Percentiles rank a stretch among this genome's conserved stretches.
Evolutionary conservation across 2,888 invertebrate species (phyloP).

Genomic region (Steinernema hermaphroditum): DNA sequence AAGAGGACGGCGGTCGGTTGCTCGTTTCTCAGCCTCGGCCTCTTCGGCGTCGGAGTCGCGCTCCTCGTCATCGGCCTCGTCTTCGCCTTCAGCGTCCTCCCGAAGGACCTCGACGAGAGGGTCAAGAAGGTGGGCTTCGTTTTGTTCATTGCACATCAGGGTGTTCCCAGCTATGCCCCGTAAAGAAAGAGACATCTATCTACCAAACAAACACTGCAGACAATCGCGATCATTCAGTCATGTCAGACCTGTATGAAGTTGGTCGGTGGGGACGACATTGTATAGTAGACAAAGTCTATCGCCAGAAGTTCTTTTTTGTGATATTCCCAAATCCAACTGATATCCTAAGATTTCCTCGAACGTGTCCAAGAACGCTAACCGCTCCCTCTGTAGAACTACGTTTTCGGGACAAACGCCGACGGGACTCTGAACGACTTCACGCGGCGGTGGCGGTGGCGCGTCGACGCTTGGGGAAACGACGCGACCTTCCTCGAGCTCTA

Average conservation of each 20-base stretch:
- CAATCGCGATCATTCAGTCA: too few species aligned
- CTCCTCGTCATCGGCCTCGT: conserved; percentile 15
- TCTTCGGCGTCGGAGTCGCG: neutral
- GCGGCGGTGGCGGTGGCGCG: conserved; percentile 20
- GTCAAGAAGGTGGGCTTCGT: conserved; percentile 2
- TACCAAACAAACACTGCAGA: too few species aligned
- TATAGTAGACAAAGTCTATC: neutral
- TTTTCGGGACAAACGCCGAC: conserved; percentile 8
- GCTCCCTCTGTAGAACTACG: neutral
- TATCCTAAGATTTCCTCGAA: too few species aligned
- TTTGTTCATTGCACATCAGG: neutral
- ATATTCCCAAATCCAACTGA: conserved; percentile 30
- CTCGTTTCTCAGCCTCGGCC: neutral
- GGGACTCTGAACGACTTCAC: conserved; percentile 12
- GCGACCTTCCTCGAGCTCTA: conserved; percentile 27
- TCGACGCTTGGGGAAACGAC: neutral
- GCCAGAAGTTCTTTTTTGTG: conserved; percentile 30
- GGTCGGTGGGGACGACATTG: neutral
- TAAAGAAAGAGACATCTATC: too few species aligned
- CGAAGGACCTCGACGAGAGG: neutral
- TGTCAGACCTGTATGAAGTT: too few species aligned
- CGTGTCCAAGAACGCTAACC: too few species aligned
- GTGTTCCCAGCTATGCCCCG: too few species aligned
- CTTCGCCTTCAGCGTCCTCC: neutral
- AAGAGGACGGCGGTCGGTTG: conserved; percentile 20